Evolutionary conservation across 53 echinoderm and acorn worm species (phyloP).

Genomic region (Patiria pectinifera): DNA sequence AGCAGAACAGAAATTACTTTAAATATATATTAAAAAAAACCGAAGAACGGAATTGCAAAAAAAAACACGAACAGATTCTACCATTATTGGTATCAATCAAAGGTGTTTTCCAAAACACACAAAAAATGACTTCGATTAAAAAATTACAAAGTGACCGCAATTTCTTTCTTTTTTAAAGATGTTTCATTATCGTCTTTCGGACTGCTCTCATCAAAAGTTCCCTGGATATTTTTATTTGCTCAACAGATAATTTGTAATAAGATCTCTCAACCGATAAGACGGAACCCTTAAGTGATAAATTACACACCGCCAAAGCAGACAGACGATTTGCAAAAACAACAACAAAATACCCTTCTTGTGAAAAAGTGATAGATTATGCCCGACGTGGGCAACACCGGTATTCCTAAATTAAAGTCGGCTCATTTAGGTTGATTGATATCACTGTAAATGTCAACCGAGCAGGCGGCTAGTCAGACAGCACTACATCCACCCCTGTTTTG

Average conservation of each 20-base stretch:
- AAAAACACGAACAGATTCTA: too few relatives aligned
- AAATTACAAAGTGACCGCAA: background rate
- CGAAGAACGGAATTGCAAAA: too few relatives aligned
- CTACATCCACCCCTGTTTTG: background rate
- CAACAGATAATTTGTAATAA: background rate
- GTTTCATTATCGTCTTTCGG: background rate
- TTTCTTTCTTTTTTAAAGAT: background rate
- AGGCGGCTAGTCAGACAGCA: background rate
- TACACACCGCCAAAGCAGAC: background rate
- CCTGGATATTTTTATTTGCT: background rate
- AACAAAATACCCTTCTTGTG: background rate
- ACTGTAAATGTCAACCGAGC: background rate
- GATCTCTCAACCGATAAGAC: background rate
- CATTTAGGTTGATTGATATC: constrained; percentile 14
- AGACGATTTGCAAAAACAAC: background rate
- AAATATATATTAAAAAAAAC: too few relatives aligned
- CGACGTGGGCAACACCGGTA: background rate
- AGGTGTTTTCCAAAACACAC: background rate
- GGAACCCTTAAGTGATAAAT: background rate
- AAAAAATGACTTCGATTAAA: background rate
- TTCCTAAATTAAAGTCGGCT: constrained; percentile 19
- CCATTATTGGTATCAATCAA: too few relatives aligned
- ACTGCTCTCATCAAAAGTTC: background rate
- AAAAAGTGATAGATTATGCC: background rate
- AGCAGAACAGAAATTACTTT: too few relatives aligned